Evolutionary conservation across 64 coral and sea anemone species (phyloP).

Genomic region (Stichodactyla mertensii): DNA sequence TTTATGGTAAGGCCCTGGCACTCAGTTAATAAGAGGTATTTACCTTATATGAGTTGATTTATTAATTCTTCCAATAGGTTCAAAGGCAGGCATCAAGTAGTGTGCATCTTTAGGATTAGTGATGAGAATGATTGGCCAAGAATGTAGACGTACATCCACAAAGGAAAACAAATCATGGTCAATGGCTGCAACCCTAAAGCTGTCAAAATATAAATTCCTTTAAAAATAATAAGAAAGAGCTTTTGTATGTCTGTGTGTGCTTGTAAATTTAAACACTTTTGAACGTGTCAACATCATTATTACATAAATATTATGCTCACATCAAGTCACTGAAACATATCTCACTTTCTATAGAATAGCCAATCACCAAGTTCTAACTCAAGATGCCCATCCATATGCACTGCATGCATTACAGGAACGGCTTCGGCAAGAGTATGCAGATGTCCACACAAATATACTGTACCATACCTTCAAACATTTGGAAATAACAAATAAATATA

Average conservation of each 20-base stretch:
- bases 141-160: slow-evolving; percentile 74
- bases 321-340: neutral
- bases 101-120: slow-evolving; percentile 97
- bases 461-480: slow-evolving; percentile 49
- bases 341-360: slow-evolving; percentile 75
- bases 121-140: slow-evolving; percentile 83
- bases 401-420: slow-evolving; percentile 89
- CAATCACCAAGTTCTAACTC: slow-evolving; percentile 96
- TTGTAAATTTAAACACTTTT: no score
- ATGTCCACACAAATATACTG: slow-evolving; percentile 90
- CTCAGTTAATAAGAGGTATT: no score
- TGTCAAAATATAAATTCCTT: neutral
- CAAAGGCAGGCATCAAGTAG: slow-evolving; percentile 78
- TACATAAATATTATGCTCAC: neutral
- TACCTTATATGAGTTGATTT: slow-evolving; percentile 99
- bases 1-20: no score
- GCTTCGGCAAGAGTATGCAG: slow-evolving; percentile 79
- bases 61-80: slow-evolving; percentile 86
- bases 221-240: neutral
- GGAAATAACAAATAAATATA: no score
- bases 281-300: no score
- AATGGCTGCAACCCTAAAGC: slow-evolving; percentile 78
- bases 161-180: slow-evolving; percentile 96
- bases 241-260: no score
- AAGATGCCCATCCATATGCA: slow-evolving; percentile 83